A percentile compares a stretch with the other conserved stretches of the same genome.
Evolutionary conservation across 53 echinoderm and acorn worm genomes (phyloP).

Genomic region (Antedon mediterranea): DNA sequence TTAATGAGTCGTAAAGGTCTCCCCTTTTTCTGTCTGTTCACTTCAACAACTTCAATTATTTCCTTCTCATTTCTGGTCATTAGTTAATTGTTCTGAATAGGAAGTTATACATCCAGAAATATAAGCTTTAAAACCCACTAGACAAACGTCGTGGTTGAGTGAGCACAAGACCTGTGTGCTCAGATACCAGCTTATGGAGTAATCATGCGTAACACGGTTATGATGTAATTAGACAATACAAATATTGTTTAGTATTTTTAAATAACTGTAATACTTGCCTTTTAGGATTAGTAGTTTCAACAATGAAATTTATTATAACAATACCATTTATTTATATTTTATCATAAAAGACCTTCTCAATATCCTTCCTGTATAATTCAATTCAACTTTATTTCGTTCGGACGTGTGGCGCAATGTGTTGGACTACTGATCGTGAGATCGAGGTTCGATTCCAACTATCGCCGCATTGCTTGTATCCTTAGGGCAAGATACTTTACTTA

Average conservation of each 20-base stretch:
- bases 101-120: background rate
- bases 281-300: too few relatives aligned
- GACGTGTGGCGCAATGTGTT: too few relatives aligned
- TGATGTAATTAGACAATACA: background rate
- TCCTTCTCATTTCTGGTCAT: background rate
- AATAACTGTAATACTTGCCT: background rate
- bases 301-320: too few relatives aligned
- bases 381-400: too few relatives aligned
- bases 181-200: background rate
- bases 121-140: background rate
- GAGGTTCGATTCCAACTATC: too few relatives aligned
- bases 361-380: too few relatives aligned
- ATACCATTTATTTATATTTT: too few relatives aligned
- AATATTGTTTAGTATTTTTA: background rate
- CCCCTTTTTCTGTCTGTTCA: background rate
- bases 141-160: background rate
- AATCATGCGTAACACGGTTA: background rate
- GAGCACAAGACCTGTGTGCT: background rate
- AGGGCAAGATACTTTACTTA: too few relatives aligned
- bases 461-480: too few relatives aligned
- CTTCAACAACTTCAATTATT: background rate
- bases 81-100: background rate
- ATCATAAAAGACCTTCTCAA: too few relatives aligned
- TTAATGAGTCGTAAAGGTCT: background rate
- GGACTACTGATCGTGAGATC: too few relatives aligned